Conservation (phyloP, 2,888 invertebrate species). For the Cheilosia scutellata region DNA sequence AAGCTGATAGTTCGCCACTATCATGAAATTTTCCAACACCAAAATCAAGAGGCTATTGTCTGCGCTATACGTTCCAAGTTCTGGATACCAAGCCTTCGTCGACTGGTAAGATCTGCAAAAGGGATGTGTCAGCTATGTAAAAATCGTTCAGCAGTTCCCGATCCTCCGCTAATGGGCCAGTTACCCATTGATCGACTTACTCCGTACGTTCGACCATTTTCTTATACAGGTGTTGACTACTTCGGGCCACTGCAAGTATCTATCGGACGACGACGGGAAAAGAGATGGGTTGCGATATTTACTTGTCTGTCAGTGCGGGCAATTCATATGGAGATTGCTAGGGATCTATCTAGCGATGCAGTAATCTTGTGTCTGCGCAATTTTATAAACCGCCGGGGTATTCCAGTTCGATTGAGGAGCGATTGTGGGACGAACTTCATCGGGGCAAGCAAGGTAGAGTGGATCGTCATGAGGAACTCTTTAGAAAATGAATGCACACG, state of each 20-base stretch:
- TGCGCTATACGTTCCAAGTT: conserved; percentile 30
- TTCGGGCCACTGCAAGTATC: conserved; percentile 67
- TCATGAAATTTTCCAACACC: conserved; percentile 59
- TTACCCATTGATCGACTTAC: conserved; percentile 64
- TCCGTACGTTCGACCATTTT: conserved; percentile 66
- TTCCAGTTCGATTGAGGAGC: conserved; percentile 38
- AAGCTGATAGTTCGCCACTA: conserved; percentile 49
- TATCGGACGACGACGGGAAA: conserved; percentile 69
- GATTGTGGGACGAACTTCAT: conserved; percentile 45
- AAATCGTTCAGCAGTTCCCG: conserved; percentile 34
- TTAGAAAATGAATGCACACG: too few relatives aligned
- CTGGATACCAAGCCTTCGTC: conserved; percentile 54
- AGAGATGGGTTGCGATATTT: conserved; percentile 69
- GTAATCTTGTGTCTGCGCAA: conserved; percentile 49
- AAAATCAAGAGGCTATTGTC: conserved; percentile 59
- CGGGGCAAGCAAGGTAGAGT: conserved; percentile 39
- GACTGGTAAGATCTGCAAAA: conserved; percentile 20
- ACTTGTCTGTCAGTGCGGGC: conserved; percentile 56
- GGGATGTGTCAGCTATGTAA: conserved; percentile 52
- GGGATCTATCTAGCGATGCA: conserved; percentile 56
- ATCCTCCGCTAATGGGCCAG: conserved; percentile 75
- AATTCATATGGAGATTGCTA: conserved; percentile 57
- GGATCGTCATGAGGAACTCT: conserved; percentile 23
- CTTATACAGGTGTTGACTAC: conserved; percentile 76
- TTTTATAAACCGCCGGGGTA: conserved; percentile 60